Evolutionary conservation across 2,113 vertebrate species (phyloP).

Genomic region (Actinemys pallida): DNA sequence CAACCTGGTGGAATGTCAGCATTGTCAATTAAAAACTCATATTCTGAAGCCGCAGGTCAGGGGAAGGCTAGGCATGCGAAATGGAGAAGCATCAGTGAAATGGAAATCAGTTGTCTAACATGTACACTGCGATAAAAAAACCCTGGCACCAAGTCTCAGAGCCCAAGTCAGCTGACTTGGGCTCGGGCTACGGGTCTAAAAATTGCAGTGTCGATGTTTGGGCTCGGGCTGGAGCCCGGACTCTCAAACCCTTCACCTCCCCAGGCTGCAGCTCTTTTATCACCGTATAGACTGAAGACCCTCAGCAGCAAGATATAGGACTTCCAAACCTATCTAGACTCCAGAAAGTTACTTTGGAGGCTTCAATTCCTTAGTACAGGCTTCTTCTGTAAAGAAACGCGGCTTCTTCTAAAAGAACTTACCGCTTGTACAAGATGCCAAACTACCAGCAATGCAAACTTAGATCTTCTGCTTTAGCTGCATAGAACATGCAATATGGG

Average conservation of each 20-base stretch:
- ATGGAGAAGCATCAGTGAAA: background rate
- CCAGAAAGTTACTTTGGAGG: background rate
- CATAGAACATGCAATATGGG: background rate
- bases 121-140: background rate
- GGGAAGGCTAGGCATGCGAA: background rate
- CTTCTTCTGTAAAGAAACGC: background rate
- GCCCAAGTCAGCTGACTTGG: background rate
- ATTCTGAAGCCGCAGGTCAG: background rate
- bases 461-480: background rate
- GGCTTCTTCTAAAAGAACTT: background rate
- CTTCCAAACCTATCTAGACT: background rate
- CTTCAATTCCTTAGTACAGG: background rate
- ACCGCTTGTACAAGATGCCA: background rate
- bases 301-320: background rate
- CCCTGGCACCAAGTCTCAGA: background rate
- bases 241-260: background rate
- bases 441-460: background rate
- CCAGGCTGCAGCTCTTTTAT: background rate
- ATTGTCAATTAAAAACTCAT: rapidly evolving
- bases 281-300: background rate
- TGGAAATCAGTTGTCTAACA: background rate
- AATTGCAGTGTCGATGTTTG: background rate
- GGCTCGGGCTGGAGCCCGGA: too few species aligned
- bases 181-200: background rate
- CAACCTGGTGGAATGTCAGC: background rate